Conservation (phyloP, 2,113 vertebrate species). For the Pogonocichla stellata region DNA sequence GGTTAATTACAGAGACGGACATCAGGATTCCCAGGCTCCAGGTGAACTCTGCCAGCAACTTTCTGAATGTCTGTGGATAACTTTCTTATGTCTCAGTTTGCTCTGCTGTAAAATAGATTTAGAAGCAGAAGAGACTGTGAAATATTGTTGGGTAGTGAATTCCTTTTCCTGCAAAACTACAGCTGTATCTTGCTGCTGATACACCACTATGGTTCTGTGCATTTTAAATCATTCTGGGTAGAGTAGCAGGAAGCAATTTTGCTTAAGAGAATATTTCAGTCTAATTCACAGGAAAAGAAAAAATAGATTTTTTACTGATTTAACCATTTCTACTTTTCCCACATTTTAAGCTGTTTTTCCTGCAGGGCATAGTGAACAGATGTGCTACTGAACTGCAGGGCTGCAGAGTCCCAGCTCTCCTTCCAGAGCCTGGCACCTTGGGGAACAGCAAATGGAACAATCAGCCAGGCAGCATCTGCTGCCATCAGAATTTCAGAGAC, state of each 20-base stretch:
- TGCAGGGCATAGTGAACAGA: neutral
- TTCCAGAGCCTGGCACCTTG: neutral
- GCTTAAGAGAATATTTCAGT: neutral
- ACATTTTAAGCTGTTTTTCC: neutral
- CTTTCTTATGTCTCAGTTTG: neutral
- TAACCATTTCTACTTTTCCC: neutral
- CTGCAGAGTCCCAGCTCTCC: neutral
- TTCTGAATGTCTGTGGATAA: neutral
- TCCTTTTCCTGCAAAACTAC: neutral
- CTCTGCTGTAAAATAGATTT: conserved; percentile 10
- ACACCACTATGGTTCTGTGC: neutral
- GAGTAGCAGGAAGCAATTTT: neutral
- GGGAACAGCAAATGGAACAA: neutral
- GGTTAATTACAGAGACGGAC: neutral
- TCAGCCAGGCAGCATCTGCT: neutral
- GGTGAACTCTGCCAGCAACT: neutral
- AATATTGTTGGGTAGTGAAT: neutral
- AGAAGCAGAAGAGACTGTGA: neutral
- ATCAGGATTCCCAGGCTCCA: neutral
- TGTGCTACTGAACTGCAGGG: neutral
- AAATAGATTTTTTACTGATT: neutral
- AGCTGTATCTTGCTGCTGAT: neutral
- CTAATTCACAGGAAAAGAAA: neutral
- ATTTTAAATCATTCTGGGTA: neutral
- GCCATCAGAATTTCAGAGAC: neutral